Evolutionary conservation across 2,797 vertebrate species (phyloP).

Genomic region (Mormyrops boulengeri): DNA sequence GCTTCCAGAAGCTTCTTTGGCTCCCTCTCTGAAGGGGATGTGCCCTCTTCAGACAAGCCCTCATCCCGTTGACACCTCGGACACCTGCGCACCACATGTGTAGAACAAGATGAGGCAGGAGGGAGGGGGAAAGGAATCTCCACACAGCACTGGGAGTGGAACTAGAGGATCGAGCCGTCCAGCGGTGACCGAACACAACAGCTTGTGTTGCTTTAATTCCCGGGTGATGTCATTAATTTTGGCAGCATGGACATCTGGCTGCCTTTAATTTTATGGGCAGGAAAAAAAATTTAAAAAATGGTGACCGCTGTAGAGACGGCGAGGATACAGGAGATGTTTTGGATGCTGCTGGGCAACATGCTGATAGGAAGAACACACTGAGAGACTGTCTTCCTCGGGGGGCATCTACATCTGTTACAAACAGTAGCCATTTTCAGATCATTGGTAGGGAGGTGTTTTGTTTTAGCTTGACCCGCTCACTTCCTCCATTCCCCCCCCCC

Average conservation of each 20-base stretch:
- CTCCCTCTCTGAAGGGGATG: background rate
- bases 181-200: slow-evolving; percentile 27
- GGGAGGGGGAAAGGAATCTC: slow-evolving; percentile 21
- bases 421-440: background rate
- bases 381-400: background rate
- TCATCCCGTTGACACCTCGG: background rate
- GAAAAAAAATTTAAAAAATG: background rate
- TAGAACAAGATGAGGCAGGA: background rate
- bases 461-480: background rate
- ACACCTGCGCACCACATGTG: slow-evolving; percentile 15
- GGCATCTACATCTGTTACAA: background rate
- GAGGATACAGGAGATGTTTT: background rate
- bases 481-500: background rate
- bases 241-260: slow-evolving; percentile 43
- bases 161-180: slow-evolving; percentile 24
- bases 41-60: background rate
- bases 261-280: slow-evolving; percentile 40
- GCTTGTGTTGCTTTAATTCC: slow-evolving; percentile 58
- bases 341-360: background rate
- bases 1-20: background rate
- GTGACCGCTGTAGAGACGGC: background rate
- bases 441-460: background rate
- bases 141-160: slow-evolving; percentile 25
- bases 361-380: background rate
- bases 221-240: slow-evolving; percentile 66